Percentiles rank a stretch among this genome's conserved stretches.
Evolutionary conservation across 2,888 invertebrate species (phyloP).

Genomic region (Clunio marinus): DNA sequence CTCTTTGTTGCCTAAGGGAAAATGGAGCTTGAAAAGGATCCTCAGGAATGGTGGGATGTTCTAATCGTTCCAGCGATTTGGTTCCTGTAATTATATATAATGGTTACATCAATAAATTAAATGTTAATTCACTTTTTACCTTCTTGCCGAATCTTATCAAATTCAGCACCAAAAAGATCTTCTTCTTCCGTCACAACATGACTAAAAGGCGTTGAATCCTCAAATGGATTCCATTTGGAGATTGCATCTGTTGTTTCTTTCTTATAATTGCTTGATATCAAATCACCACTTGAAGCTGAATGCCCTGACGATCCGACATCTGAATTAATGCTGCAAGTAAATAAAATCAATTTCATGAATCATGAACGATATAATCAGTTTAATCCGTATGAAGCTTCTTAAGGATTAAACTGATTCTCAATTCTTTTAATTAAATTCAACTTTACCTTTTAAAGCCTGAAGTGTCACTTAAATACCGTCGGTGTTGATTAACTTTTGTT

Average conservation of each 20-base stretch:
- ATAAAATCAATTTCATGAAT: no score
- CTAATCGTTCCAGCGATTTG: constrained; percentile 15
- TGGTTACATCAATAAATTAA: not conserved
- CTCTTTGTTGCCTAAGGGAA: constrained; percentile 56
- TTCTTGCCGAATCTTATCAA: constrained; percentile 73
- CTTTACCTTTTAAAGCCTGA: constrained; percentile 76
- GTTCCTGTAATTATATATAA: not conserved
- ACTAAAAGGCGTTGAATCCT: constrained; percentile 65
- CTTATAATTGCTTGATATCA: constrained; percentile 39
- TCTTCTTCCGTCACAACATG: constrained; percentile 77
- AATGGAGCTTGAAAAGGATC: constrained; percentile 83
- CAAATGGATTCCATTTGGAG: constrained; percentile 80
- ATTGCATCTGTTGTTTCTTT: constrained; percentile 46
- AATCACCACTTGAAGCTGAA: constrained; percentile 40
- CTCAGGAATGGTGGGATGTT: constrained; percentile 46
- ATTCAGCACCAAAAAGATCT: constrained; percentile 76
- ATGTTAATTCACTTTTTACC: constrained; percentile 62
- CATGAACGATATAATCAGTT: no score
- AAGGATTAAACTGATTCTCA: not conserved
- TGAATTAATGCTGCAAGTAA: constrained; percentile 55
- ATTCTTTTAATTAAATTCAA: not conserved
- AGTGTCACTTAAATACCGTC: constrained; percentile 79
- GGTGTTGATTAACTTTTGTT: constrained; percentile 55
- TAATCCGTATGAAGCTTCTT: no score
- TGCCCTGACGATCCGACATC: constrained; percentile 20